Conservation (phyloP, 2,113 vertebrate species). For the Campylorhamphus procurvoides region DNA sequence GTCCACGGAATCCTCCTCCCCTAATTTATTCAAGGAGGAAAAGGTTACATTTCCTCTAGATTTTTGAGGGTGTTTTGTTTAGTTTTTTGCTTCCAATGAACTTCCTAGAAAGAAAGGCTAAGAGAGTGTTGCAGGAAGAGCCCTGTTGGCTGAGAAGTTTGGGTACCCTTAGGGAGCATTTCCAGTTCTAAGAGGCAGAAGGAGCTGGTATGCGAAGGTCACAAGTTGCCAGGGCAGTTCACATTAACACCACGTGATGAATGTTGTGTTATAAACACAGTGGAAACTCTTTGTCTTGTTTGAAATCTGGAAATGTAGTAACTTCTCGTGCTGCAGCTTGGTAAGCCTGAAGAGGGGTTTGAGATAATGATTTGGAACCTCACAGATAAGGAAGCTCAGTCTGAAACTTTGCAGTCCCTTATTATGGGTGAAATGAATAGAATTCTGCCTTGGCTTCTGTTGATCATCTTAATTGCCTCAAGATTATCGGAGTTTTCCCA, state of each 20-base stretch:
- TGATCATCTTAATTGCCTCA: background rate
- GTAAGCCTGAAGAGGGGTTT: background rate
- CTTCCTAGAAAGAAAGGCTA: background rate
- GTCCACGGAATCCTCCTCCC: background rate
- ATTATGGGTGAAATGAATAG: background rate
- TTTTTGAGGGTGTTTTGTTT: background rate
- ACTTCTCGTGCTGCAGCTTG: background rate
- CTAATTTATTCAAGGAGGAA: background rate
- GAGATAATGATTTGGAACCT: background rate
- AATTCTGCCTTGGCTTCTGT: background rate
- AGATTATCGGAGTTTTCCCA: background rate
- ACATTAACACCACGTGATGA: fast-evolving
- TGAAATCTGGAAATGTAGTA: background rate
- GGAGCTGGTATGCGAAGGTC: background rate
- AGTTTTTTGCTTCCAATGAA: background rate
- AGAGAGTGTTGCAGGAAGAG: background rate
- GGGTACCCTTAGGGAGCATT: background rate
- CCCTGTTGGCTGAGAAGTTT: background rate
- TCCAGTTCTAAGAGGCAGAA: background rate
- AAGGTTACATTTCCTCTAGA: background rate
- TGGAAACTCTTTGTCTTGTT: background rate
- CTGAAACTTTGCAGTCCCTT: background rate
- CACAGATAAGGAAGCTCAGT: background rate
- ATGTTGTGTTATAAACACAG: background rate
- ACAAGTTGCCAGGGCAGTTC: background rate